phyloP scores from a whole-genome alignment of 2,113 vertebrate species.

The Ifrita kowaldi region DNA sequence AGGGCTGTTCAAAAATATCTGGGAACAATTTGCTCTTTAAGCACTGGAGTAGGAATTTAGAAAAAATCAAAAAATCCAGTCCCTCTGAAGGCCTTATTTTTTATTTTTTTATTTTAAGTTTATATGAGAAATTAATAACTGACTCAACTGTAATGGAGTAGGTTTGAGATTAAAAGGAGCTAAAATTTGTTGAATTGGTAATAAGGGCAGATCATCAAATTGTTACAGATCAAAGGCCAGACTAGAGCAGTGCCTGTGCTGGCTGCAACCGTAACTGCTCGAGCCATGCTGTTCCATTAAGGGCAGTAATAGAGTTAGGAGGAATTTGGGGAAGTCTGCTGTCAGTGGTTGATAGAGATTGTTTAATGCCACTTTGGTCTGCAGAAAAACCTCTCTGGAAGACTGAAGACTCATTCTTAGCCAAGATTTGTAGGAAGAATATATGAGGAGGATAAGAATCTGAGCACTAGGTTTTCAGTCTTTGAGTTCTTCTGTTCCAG shows the following conservation, averaged over 20 bases:
- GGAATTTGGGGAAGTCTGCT: background rate
- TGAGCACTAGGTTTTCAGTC: background rate
- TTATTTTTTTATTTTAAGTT: background rate
- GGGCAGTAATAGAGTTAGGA: background rate
- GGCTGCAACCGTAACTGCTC: background rate
- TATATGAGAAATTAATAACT: slow-evolving; percentile 3
- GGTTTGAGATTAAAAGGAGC: background rate
- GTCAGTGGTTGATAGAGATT: background rate
- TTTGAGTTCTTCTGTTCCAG: background rate
- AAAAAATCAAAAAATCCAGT: background rate
- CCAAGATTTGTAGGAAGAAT: background rate
- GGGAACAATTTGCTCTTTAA: background rate
- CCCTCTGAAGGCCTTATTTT: background rate
- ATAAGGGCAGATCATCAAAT: background rate
- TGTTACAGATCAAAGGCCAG: background rate
- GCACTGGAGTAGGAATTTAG: background rate
- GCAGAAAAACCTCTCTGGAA: background rate
- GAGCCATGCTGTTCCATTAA: rapidly evolving
- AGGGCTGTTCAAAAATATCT: background rate
- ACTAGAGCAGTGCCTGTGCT: background rate
- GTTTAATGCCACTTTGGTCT: background rate
- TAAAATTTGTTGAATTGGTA: background rate
- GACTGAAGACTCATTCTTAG: background rate
- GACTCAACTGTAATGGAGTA: background rate
- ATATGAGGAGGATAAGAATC: background rate